Evolutionary conservation across 53 echinoderm and acorn worm species (phyloP), one percentile per base, ranked within the genome.

Genomic region (Stichopus horrens): DNA sequence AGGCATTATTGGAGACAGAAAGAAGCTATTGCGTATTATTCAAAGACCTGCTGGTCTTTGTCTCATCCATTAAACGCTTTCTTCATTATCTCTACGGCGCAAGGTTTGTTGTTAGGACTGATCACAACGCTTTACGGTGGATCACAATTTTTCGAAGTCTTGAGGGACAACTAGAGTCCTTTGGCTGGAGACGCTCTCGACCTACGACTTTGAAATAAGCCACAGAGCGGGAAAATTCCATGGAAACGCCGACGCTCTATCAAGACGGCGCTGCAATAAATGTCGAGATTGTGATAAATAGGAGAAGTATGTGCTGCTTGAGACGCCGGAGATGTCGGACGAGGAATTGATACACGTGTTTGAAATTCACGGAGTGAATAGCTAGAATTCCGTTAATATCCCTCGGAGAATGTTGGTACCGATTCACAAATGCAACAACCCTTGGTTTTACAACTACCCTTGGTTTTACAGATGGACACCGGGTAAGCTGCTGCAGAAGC

Each of bases 151-250:
- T 67, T 13, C 11, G 16, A 67, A 67, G n/a, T n/a, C 67, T n/a
- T 5, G 67, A 67, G 16, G 67, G 67, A 13, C 67, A 67, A 6
- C 67, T 67, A 16, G 67, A 14, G n/a, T 14, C 37, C 37, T 3
- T 1, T 67, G 67, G 67, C 68, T 52, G 73, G 73, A 86, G 52
- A 73, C 73, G 14, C 66, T 89, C 4, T 53, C 66, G 6, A 60
- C n/a, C 66, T 89, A 89, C 54, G 71, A 89, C 52, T 89, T 82
- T 67, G 73, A 66, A 19, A 63, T 89, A 11, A 7, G 51, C 0
- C 89, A 89, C 53, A 22, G 82, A 5, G 52, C 89, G 8, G 89
- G 89, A 6, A 21, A 71, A 71, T 16, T 71, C 7, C 89, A 89
- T 52, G 78, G 77, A 4, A 89, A 89, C 18, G 89, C 79, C 14